Base-by-base conservation (phyloP, 2,888 invertebrate genomes). In the Trichogramma evanescens region DNA sequence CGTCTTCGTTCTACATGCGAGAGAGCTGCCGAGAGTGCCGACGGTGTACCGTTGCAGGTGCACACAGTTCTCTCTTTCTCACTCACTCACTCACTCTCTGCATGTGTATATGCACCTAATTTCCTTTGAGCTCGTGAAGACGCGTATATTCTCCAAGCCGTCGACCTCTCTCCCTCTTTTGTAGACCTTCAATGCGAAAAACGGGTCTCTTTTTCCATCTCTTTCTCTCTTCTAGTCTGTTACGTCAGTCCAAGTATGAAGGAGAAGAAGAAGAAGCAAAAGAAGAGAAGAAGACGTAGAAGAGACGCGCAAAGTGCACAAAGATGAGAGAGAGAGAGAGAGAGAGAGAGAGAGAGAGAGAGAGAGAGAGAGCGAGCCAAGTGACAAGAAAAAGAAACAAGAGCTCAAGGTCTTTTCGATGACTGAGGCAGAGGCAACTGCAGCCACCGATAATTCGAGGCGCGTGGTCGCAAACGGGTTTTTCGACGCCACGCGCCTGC, bases 1-100 rank as follows among this genome's bases (percentile, higher is more conserved):
- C 71, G 72, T 72, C 62, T 70, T 71, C 68, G 72, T 66, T 67
- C 71, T 69, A 72, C 71, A 71, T 72, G 70, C 66, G 26, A 26
- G 26, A 26, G 26, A 26, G 26, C 68, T 65, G 53, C 64, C 61
- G 63, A 63, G 65, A 63, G 42, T 60, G 58, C 48, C 44, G 53
- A 10, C 40, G 43, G 43, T 66, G 60, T 67, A 67, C 67, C 67
- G 66, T 66, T 68, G 65, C 26, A 26, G 26, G 26, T 26, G 26
- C 26, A 26, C 26, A 1, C 3, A 26, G 26, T 26, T 26, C 26
- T 26, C 26, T 26, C 26, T 26, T 2, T 26, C 26, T 26, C 26
- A 2, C 26, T 26, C 26, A 26, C 26, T 26, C 26, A 26, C 26
- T 26, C 26, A 26, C 26, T 26, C 26, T 26, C 26, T 26, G 26